Evolutionary conservation across 2,797 vertebrate species (phyloP), one percentile per base, ranked within the genome.

Genomic region (Bryconaethiops microstoma): DNA sequence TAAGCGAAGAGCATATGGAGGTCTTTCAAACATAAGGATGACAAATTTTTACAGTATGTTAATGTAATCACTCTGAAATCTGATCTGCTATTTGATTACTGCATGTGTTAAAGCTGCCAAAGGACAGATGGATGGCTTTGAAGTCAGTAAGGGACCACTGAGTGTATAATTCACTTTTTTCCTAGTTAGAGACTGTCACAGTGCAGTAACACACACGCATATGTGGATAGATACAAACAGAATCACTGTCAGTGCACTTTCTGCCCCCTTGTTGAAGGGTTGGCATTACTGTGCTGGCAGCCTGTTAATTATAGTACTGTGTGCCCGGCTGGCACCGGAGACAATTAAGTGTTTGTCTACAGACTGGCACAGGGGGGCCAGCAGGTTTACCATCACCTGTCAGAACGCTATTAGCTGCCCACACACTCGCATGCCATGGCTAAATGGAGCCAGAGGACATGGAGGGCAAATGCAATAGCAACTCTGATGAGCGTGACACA

Each of bases 341-440:
- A 83, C 80, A 68, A 79, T 85, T 80, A 81, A 81, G 79, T 78
- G 74, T 84, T 80, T 85, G 79, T 78, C 80, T 74, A 39, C 79
- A 74, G 80, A 79, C 80, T 76, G 77, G 67, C 81, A 82, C 40
- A 65, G 29, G 45, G 45, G 60, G 70, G 78, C 65, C 79, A 81
- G 71, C 74, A 78, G 82, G 79, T 84, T 74, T 77, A 62, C 65
- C 69, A 39, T 86, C 65, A 79, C 78, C 87, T 84, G 82, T 85
- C 85, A 84, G 84, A 72, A 57, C 35, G 55, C 63, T 74, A 80
- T 73, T 83, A 68, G 79, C 48, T 78, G 64, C 79, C 75, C 79
- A 74, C 57, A 81, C 83, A 63, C 52, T 74, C 7, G 16, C 70
- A 74, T 74, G 70, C 62, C 81, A 78, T 2, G 21, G 21, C 25